phyloP scores from a whole-genome alignment of 1,140 invertebrate species.

The Drosophila elegans region DNA sequence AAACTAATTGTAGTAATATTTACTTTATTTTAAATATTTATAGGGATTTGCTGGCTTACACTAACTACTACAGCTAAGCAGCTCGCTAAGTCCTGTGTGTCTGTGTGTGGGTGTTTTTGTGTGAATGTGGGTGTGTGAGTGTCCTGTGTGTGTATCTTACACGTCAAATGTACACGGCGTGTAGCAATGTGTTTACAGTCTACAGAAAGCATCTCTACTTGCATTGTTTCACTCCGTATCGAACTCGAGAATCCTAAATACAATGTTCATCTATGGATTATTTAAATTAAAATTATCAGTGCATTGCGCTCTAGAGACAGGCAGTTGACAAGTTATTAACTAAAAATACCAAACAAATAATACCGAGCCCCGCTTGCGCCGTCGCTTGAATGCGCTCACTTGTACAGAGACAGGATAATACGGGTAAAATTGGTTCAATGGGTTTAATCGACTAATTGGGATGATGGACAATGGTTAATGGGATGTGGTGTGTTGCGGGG shows the following conservation, averaged over 20 bases:
- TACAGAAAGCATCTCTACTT: constrained; percentile 66
- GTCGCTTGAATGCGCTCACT: constrained; percentile 65
- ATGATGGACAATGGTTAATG: background rate
- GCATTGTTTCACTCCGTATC: constrained; percentile 47
- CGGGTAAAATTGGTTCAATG: background rate
- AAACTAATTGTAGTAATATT: constrained; percentile 50
- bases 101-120: constrained; percentile 12
- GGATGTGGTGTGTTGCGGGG: constrained; percentile 3
- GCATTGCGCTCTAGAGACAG: constrained; percentile 80
- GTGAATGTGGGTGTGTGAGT: constrained; percentile 21
- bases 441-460: background rate
- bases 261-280: constrained; percentile 52
- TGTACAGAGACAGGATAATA: constrained; percentile 21
- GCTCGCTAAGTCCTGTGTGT: constrained; percentile 25
- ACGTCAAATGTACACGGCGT: constrained; percentile 34
- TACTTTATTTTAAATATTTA: constrained; percentile 32
- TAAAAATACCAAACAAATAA: constrained; percentile 64
- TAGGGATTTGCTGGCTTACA: constrained; percentile 42
- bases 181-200: constrained; percentile 36
- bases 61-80: constrained; percentile 58
- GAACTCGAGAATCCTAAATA: constrained; percentile 67
- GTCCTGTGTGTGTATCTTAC: constrained; percentile 27
- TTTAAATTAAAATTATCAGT: constrained; percentile 81
- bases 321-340: constrained; percentile 70
- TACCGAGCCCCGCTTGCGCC: constrained; percentile 45